Evolutionary conservation across 2,797 vertebrate genomes (phyloP).

Genomic region (Paedocypris micromegethes): DNA sequence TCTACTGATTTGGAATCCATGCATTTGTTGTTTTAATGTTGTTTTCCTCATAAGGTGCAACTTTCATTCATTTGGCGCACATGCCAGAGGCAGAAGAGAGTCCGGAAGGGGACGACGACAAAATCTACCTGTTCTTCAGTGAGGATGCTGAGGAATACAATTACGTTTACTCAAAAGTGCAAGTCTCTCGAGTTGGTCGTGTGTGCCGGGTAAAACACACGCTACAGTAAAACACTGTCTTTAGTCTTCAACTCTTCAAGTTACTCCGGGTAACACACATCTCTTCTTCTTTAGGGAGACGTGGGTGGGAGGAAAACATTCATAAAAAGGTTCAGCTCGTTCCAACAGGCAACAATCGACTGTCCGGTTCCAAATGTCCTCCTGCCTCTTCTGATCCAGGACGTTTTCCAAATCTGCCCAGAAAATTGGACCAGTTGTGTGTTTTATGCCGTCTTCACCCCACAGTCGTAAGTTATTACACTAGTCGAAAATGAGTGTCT

Average conservation of each 20-base stretch:
- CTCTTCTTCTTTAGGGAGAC: slow-evolving; percentile 59
- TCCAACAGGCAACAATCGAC: slow-evolving; percentile 72
- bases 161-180: slow-evolving; percentile 64
- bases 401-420: slow-evolving; percentile 69
- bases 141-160: slow-evolving; percentile 77
- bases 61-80: slow-evolving; percentile 71
- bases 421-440: slow-evolving; percentile 62
- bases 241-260: no score
- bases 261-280: no score
- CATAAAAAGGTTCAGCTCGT: slow-evolving; percentile 75
- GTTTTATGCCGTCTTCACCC: slow-evolving; percentile 73
- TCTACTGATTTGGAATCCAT: no score
- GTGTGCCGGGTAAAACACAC: slow-evolving; percentile 73
- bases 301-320: slow-evolving; percentile 64
- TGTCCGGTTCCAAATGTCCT: slow-evolving; percentile 65
- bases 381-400: slow-evolving; percentile 70
- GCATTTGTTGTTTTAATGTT: no score
- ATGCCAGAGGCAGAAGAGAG: slow-evolving; percentile 64
- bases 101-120: slow-evolving; percentile 68
- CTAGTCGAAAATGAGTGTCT: no score
- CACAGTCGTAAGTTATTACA: slow-evolving; percentile 63
- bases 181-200: slow-evolving; percentile 74
- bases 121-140: slow-evolving; percentile 81
- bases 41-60: slow-evolving; percentile 56
- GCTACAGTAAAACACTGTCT: no score